These are phyloP conservation scores for Tiliqua scincoides DNA, from an alignment of 2,113 vertebrate species.

Conservation along the genomic window DNA sequence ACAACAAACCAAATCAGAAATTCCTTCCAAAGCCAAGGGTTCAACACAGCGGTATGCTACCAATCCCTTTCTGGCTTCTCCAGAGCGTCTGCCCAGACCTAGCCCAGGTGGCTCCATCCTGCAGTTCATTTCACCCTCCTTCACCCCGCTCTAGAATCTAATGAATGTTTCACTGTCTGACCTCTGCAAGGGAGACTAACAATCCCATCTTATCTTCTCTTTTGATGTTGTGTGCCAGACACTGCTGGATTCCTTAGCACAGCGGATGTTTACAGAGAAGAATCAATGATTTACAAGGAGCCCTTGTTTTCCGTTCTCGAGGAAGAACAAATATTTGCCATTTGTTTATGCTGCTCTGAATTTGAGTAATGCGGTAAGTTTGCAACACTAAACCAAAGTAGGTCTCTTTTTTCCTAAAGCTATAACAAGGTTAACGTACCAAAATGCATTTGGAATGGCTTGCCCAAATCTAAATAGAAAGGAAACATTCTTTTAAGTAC, in stretches of 20 bases:
- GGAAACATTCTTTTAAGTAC: rapidly evolving
- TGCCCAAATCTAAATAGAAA: rapidly evolving
- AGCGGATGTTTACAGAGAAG: conserved; percentile 53
- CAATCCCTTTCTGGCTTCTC: no score
- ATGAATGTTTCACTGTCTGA: conserved; percentile 21
- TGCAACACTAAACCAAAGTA: not conserved
- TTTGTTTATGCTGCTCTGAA: conserved; percentile 38
- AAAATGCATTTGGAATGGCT: not conserved
- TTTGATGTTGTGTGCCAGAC: conserved; percentile 53
- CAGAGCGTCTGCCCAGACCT: no score
- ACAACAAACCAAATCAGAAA: no score
- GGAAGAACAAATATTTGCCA: conserved; percentile 46
- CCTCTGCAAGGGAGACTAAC: not conserved
- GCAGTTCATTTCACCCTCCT: no score
- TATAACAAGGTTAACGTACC: not conserved
- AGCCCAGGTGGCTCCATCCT: no score
- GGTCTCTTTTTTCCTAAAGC: not conserved
- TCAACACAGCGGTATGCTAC: no score
- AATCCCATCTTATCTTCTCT: conserved; percentile 29
- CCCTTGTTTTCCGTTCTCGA: conserved; percentile 36
- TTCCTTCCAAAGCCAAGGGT: no score
- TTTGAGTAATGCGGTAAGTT: not conserved
- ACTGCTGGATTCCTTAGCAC: conserved; percentile 42
- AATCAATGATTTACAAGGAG: not conserved
- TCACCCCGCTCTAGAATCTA: not conserved